Percentiles rank a stretch among this genome's conserved stretches.
phyloP scores from a whole-genome alignment of 2,888 invertebrate species.

The Trachelus stipa region DNA sequence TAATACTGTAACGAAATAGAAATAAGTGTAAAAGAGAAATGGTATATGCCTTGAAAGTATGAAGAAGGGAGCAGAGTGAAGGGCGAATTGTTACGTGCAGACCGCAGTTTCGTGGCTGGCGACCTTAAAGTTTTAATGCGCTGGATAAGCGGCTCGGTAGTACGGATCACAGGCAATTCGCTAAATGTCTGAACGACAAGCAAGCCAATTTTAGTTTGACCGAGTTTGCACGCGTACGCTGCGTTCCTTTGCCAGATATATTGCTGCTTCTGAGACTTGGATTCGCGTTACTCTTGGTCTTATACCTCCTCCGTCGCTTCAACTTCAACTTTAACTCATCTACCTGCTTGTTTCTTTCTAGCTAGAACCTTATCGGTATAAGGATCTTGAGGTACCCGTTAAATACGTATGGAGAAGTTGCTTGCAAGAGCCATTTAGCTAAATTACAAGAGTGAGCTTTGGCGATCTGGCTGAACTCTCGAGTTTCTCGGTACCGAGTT shows the following conservation, averaged over 20 bases:
- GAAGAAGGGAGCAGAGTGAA: background rate
- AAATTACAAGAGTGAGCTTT: no score
- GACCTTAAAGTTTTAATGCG: slow-evolving; percentile 48
- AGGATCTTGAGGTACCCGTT: no score
- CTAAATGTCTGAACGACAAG: slow-evolving; percentile 51
- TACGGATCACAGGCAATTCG: slow-evolving; percentile 42
- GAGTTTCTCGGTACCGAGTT: no score
- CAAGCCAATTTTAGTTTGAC: slow-evolving; percentile 50
- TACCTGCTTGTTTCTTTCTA: background rate
- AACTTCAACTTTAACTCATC: background rate
- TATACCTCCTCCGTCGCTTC: background rate
- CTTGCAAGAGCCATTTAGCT: background rate
- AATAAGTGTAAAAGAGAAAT: background rate
- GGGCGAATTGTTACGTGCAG: background rate
- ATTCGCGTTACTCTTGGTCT: background rate
- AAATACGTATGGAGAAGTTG: background rate
- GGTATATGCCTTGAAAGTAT: background rate
- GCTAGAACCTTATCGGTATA: no score
- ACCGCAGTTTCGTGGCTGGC: slow-evolving; percentile 14
- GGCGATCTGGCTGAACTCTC: no score
- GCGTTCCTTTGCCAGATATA: slow-evolving; percentile 24
- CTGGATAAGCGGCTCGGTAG: slow-evolving; percentile 35
- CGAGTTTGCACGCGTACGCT: slow-evolving; percentile 38
- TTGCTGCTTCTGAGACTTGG: slow-evolving; percentile 17
- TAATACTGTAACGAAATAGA: background rate